Conservation (phyloP, 2,888 invertebrate genomes). For the Ganaspis brasiliensis region DNA sequence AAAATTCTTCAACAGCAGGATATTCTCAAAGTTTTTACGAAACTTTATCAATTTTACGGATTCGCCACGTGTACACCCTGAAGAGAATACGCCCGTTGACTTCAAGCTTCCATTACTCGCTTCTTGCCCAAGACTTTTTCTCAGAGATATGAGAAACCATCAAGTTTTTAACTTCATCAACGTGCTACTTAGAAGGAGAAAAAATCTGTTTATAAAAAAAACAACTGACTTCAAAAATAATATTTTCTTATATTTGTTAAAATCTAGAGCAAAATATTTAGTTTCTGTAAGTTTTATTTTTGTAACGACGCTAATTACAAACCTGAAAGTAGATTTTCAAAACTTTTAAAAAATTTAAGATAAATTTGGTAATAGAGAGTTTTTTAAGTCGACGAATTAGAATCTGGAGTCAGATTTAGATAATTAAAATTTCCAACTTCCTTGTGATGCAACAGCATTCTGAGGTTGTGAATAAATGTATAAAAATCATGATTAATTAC, state of each 20-base stretch:
- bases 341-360: too few species aligned
- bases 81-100: slow-evolving; percentile 62
- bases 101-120: slow-evolving; percentile 63
- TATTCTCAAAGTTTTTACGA: slow-evolving; percentile 78
- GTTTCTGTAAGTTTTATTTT: too few species aligned
- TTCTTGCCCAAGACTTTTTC: slow-evolving; percentile 49
- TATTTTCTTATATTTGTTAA: neutral
- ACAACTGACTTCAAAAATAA: neutral
- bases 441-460: too few species aligned
- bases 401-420: too few species aligned
- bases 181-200: neutral
- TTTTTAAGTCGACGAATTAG: too few species aligned
- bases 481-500: too few species aligned
- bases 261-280: too few species aligned
- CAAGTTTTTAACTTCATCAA: slow-evolving; percentile 37
- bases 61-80: slow-evolving; percentile 69
- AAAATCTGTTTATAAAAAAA: neutral
- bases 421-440: too few species aligned
- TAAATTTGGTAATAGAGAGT: too few species aligned
- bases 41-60: slow-evolving; percentile 80
- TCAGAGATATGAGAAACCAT: slow-evolving; percentile 54
- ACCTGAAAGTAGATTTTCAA: too few species aligned
- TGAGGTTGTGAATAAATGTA: too few species aligned
- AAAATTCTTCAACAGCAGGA: slow-evolving; percentile 74
- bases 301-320: too few species aligned